These are phyloP conservation scores for Nibea coibor DNA, from an alignment of 2,113 vertebrate species.

Conservation along the genomic window DNA sequence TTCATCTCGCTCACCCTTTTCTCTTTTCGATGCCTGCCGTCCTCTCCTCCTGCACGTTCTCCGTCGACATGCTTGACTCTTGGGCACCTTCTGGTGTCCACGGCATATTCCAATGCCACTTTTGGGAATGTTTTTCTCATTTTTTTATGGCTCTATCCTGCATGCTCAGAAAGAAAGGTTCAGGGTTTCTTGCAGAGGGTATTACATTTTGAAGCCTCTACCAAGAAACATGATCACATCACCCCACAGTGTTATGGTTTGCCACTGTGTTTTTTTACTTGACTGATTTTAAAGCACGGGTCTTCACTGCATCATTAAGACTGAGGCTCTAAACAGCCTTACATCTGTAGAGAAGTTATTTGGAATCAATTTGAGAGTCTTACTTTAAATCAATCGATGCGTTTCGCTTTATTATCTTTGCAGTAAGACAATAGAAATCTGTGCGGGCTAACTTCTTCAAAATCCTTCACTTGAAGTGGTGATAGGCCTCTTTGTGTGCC, in stretches of 20 bases:
- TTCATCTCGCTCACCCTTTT: slow-evolving; percentile 63
- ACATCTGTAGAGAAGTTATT: neutral
- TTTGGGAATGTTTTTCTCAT: slow-evolving; percentile 31
- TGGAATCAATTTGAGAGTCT: neutral
- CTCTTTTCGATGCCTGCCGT: slow-evolving; percentile 24
- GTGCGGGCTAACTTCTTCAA: neutral
- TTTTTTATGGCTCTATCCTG: slow-evolving; percentile 13
- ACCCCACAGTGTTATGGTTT: slow-evolving; percentile 4
- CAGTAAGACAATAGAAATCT: neutral
- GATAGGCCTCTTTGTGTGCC: slow-evolving; percentile 27
- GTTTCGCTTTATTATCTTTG: neutral
- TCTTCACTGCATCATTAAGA: neutral
- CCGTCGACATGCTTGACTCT: slow-evolving; percentile 15
- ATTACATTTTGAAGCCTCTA: slow-evolving; percentile 49
- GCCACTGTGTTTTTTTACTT: neutral
- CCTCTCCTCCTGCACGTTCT: slow-evolving; percentile 36
- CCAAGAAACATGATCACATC: slow-evolving; percentile 51
- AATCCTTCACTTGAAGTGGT: slow-evolving; percentile 11
- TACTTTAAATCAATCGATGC: neutral
- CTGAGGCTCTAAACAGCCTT: neutral
- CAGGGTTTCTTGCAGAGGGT: neutral
- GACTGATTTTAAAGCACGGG: neutral
- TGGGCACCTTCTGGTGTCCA: slow-evolving; percentile 20
- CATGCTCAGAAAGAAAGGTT: slow-evolving; percentile 13
- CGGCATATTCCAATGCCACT: slow-evolving; percentile 1